Evolutionary conservation across 2,797 vertebrate genomes (phyloP).

Genomic region (Liparis tanakae): DNA sequence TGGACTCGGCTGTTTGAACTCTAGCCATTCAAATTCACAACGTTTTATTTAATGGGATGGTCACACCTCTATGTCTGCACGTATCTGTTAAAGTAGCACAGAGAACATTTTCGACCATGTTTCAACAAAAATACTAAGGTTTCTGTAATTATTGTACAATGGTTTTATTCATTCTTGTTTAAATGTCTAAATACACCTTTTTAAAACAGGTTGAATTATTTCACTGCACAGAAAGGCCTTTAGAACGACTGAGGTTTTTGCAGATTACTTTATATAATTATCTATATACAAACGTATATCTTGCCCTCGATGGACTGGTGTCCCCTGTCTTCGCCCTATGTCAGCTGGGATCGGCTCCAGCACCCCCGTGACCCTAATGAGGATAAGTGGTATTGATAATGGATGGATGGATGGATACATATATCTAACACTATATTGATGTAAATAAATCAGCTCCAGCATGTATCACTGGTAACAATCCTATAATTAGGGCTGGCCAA

Average conservation of each 20-base stretch:
- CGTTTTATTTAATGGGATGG: not conserved
- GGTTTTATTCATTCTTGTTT: not conserved
- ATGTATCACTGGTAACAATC: constrained; percentile 2
- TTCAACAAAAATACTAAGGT: not conserved
- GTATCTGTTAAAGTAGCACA: not conserved
- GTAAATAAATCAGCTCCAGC: not conserved
- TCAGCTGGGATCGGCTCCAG: no score
- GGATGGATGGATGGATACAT: no score
- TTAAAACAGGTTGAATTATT: not conserved
- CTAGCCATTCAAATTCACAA: not conserved
- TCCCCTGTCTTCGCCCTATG: no score
- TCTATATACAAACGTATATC: not conserved
- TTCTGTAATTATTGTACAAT: not conserved
- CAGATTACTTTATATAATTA: constrained; percentile 1
- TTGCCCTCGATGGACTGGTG: no score
- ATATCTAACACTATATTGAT: not conserved
- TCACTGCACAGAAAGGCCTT: not conserved
- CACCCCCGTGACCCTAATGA: no score
- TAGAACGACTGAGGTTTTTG: constrained; percentile 1
- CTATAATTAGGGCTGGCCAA: no score
- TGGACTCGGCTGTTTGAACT: constrained; percentile 12
- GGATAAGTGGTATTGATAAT: no score
- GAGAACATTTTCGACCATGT: not conserved
- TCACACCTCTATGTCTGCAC: not conserved
- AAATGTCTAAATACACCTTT: not conserved